Evolutionary conservation across 2,113 vertebrate genomes (phyloP).

Genomic region (Vireo altiloquus): DNA sequence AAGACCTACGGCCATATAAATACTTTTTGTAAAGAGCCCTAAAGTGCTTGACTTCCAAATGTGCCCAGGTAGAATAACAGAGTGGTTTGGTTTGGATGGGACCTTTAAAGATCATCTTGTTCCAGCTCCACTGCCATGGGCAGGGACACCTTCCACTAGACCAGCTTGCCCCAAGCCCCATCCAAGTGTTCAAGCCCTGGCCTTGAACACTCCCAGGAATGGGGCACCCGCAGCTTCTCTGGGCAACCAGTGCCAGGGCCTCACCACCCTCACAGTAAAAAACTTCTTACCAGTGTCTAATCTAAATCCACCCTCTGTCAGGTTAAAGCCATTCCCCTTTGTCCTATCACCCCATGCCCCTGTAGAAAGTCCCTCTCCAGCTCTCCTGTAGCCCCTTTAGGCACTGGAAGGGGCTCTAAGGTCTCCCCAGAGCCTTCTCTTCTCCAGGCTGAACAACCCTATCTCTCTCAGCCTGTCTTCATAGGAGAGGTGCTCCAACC

Average conservation of each 20-base stretch:
- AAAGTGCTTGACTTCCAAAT: neutral
- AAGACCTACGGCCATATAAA: neutral
- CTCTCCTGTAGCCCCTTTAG: neutral
- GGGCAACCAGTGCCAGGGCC: neutral
- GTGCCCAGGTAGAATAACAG: neutral
- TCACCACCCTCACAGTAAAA: neutral
- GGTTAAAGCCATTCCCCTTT: neutral
- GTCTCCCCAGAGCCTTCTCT: neutral
- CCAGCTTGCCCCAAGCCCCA: neutral
- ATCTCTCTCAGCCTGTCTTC: neutral
- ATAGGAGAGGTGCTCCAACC: neutral
- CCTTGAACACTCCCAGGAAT: neutral
- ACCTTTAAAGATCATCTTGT: neutral
- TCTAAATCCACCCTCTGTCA: neutral
- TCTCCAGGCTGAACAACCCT: neutral
- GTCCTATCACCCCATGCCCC: neutral
- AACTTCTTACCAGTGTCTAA: neutral
- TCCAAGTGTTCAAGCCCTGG: neutral
- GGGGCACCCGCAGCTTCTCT: neutral
- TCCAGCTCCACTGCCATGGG: neutral
- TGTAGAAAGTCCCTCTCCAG: neutral
- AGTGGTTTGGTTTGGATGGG: neutral
- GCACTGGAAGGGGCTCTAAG: neutral
- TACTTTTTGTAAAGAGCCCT: neutral
- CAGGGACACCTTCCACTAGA: neutral